Evolutionary conservation across 2,797 vertebrate genomes (phyloP).

Genomic region (Leucoraja ocellata): DNA sequence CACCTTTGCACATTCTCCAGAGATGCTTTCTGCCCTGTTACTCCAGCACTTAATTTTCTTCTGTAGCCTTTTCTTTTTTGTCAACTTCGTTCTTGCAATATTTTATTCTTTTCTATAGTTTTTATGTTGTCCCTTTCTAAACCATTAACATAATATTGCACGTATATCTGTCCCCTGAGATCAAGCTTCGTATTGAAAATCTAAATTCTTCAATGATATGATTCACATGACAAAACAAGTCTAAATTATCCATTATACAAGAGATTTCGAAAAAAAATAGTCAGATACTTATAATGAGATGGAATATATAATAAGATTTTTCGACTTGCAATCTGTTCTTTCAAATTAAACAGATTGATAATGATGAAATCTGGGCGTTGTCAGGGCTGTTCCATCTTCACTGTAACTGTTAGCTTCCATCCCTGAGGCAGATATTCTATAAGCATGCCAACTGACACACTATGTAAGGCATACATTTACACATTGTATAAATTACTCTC

Average conservation of each 20-base stretch:
- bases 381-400: not conserved
- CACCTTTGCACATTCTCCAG: too few relatives aligned
- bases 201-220: not conserved
- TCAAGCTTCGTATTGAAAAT: not conserved
- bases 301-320: not conserved
- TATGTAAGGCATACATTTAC: too few relatives aligned
- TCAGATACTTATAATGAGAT: not conserved
- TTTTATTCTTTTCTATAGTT: too few relatives aligned
- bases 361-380: not conserved
- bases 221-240: not conserved
- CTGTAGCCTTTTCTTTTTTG: too few relatives aligned
- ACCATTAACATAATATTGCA: not conserved
- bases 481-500: not conserved
- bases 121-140: not conserved
- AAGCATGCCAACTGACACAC: not conserved
- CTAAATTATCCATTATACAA: not conserved
- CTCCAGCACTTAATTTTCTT: too few relatives aligned
- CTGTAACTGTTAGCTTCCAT: not conserved
- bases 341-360: not conserved
- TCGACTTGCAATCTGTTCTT: not conserved
- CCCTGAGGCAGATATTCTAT: not conserved
- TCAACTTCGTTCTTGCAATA: too few relatives aligned
- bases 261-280: not conserved
- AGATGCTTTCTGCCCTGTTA: too few relatives aligned
- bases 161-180: not conserved